Evolutionary conservation across 2,113 vertebrate genomes (phyloP).

Genomic region (Gymnogyps californianus): DNA sequence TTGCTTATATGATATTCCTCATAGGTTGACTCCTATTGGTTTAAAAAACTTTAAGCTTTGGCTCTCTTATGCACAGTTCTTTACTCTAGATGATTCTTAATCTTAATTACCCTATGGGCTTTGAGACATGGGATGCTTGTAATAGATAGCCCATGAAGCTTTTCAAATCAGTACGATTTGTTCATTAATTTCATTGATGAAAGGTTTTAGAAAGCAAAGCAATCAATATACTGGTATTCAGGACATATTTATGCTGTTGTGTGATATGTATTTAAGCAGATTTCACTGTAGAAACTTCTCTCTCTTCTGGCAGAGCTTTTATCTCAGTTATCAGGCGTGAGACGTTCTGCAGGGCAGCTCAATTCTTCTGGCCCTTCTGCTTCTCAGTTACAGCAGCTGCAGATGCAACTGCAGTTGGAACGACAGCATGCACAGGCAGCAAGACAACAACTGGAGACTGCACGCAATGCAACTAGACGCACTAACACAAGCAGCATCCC

Average conservation of each 20-base stretch:
- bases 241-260: neutral
- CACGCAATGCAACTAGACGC: slow-evolving; percentile 89
- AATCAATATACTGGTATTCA: neutral
- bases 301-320: slow-evolving; percentile 84
- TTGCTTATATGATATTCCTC: neutral
- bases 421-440: slow-evolving; percentile 96
- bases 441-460: slow-evolving; percentile 92
- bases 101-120: neutral
- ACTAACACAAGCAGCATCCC: slow-evolving; percentile 88
- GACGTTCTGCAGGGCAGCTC: slow-evolving; percentile 92
- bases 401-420: slow-evolving; percentile 98
- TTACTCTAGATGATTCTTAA: neutral
- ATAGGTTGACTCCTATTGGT: neutral
- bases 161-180: neutral
- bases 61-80: neutral
- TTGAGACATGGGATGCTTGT: neutral
- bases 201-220: neutral
- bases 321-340: slow-evolving; percentile 95
- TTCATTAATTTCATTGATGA: neutral
- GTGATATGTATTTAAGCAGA: neutral
- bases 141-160: neutral
- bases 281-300: slow-evolving; percentile 36
- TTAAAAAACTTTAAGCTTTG: neutral
- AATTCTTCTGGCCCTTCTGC: slow-evolving; percentile 96
- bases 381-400: slow-evolving; percentile 96